These are phyloP conservation scores for Bombus confusus DNA, from an alignment of 1,140 invertebrate genomes.

Conservation along the genomic window DNA sequence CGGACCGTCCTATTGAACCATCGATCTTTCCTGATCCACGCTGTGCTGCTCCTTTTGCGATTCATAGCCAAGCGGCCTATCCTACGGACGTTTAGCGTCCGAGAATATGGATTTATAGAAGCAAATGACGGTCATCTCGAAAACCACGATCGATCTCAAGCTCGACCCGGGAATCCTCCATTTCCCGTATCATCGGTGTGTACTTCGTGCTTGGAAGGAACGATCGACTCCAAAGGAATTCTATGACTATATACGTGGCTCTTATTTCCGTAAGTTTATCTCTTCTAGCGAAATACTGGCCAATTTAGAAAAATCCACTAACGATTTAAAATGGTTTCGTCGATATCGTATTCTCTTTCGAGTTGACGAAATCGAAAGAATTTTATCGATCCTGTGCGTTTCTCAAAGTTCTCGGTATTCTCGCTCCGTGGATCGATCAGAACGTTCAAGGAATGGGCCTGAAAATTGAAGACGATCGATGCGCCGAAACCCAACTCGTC, in stretches of 20 bases:
- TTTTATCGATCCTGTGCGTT: background rate
- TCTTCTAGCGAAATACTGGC: background rate
- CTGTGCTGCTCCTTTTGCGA: constrained; percentile 12
- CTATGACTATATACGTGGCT: too few relatives aligned
- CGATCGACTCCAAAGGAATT: background rate
- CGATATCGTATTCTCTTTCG: background rate
- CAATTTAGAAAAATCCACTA: background rate
- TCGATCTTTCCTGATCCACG: constrained; percentile 12
- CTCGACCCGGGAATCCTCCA: background rate
- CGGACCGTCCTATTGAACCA: constrained; percentile 12
- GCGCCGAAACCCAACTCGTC: background rate
- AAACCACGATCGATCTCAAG: background rate
- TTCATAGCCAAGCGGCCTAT: background rate
- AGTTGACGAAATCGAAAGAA: background rate
- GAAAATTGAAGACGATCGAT: constrained; percentile 9
- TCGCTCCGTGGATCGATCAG: too few relatives aligned
- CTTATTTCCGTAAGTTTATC: too few relatives aligned
- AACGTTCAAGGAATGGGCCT: background rate
- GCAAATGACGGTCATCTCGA: constrained; percentile 37
- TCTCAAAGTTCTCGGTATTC: background rate
- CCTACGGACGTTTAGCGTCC: constrained; percentile 19
- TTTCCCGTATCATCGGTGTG: background rate
- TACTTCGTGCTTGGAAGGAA: background rate
- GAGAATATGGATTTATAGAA: constrained; percentile 47
- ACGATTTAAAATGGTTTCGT: background rate